Base-by-base conservation (phyloP, 2,888 invertebrate species). In the Campoletis raptor region DNA sequence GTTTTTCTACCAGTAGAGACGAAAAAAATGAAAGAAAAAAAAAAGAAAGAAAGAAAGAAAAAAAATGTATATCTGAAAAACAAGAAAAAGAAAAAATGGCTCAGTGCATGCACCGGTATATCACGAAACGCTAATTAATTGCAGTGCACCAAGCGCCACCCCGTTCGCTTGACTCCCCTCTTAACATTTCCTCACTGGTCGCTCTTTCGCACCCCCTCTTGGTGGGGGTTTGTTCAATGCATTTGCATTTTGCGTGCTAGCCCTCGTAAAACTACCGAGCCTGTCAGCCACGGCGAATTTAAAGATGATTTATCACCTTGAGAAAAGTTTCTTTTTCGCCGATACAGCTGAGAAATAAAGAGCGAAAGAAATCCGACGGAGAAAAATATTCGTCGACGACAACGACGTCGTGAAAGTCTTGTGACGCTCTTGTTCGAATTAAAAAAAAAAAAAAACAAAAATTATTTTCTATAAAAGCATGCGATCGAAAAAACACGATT, bases 91-190 rank as follows among this genome's bases (percentile, higher is more conserved):
- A 90, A 90, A 90, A 89, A 90, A 91, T 85, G 89, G 88, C 91
- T 91, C 90, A 89, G 90, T 92, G 92, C 92, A 93, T 93, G 92
- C 91, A 92, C 91, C 85, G 90, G 90, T 88, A 85, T 92, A 92
- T 93, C 93, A 93, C 93, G 92, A 90, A 93, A 93, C 91, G 91
- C 91, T 93, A 93, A 93, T 93, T 93, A 93, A 93, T 93, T 93
- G 92, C 92, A 91, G 91, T 91, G 92, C 92, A 86, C 84, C 86
- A 91, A 92, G 91, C 91, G 90, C 76, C 89, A 89, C 89, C 88
- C 86, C 87, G 72, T 81, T 83, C 30, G 54, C 89, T 88, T 88
- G 78, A 73, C 81, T 42, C 61, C 82, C 36, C 61, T 48, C 82
- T 30, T 76, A 77, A 70, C 77, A 48, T 81, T 37, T 72, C 73